Evolutionary conservation across 2,113 vertebrate genomes (phyloP).

Genomic region (Machaerirhynchus nigripectus): DNA sequence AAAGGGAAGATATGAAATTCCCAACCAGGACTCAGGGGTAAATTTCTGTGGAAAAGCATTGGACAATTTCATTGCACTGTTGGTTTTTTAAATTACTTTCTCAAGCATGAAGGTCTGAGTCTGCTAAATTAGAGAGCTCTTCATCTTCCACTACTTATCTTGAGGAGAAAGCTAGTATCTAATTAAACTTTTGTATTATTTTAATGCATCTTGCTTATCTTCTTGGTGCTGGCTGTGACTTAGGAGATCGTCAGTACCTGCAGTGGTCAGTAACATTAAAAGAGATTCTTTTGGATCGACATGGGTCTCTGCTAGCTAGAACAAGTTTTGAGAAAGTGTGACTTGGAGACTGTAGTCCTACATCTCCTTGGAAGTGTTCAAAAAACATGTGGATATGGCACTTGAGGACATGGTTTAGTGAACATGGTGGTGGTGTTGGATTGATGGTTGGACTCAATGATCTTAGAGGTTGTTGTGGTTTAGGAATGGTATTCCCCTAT

Average conservation of each 20-base stretch:
- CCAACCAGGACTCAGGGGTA: background rate
- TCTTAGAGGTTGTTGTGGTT: too few relatives aligned
- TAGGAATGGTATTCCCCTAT: too few relatives aligned
- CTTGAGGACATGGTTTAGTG: too few relatives aligned
- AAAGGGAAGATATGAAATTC: background rate
- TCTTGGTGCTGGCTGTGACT: background rate
- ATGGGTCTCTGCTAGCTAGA: too few relatives aligned
- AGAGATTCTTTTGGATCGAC: background rate
- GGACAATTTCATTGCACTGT: background rate
- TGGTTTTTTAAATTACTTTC: background rate
- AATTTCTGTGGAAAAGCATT: background rate
- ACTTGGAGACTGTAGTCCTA: too few relatives aligned
- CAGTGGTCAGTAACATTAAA: background rate
- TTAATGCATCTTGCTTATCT: background rate
- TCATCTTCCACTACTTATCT: background rate
- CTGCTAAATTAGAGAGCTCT: background rate
- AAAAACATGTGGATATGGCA: too few relatives aligned
- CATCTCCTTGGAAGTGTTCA: too few relatives aligned
- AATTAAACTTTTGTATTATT: background rate
- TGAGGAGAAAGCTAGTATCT: background rate
- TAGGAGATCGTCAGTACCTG: background rate
- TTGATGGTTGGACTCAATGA: too few relatives aligned
- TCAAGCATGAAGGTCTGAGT: background rate
- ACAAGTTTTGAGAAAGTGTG: too few relatives aligned
- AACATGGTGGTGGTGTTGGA: too few relatives aligned